A percentile compares a stretch with the other conserved stretches of the same genome.
Evolutionary conservation across 2,888 invertebrate genomes (phyloP).

Genomic region (Macropis europaea): DNA sequence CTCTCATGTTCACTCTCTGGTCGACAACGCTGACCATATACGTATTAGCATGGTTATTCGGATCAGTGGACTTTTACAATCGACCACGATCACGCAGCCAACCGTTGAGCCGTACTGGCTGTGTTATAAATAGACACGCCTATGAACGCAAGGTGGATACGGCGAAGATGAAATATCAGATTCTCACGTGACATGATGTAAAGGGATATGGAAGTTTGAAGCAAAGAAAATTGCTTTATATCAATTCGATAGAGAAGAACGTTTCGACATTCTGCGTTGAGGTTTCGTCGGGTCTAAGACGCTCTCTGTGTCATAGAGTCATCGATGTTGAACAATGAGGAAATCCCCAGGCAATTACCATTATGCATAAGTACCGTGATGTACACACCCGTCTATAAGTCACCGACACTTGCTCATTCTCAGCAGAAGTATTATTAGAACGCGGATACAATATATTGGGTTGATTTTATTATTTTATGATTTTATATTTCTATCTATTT

Average conservation of each 20-base stretch:
- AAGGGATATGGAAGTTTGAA: not conserved
- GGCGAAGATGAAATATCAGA: constrained; percentile 24
- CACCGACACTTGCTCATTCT: no score
- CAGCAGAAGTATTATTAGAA: no score
- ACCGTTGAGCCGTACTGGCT: constrained; percentile 34
- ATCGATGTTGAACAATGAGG: no score
- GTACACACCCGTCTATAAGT: no score
- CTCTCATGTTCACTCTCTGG: constrained; percentile 7
- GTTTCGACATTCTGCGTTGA: not conserved
- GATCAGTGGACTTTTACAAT: constrained; percentile 56
- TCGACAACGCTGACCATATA: not conserved
- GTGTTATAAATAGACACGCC: constrained; percentile 50
- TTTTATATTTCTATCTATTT: no score
- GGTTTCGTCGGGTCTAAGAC: no score
- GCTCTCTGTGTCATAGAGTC: no score
- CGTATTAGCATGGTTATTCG: constrained; percentile 42
- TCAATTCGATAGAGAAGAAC: not conserved
- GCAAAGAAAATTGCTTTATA: not conserved
- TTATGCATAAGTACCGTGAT: no score
- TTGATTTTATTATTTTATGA: no score
- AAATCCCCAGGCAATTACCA: no score
- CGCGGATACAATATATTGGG: no score
- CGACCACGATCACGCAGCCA: constrained; percentile 53
- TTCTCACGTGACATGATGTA: constrained; percentile 15
- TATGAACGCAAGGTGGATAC: constrained; percentile 32